phyloP scores from a whole-genome alignment of 2,797 vertebrate species.

The Hirundo rustica region DNA sequence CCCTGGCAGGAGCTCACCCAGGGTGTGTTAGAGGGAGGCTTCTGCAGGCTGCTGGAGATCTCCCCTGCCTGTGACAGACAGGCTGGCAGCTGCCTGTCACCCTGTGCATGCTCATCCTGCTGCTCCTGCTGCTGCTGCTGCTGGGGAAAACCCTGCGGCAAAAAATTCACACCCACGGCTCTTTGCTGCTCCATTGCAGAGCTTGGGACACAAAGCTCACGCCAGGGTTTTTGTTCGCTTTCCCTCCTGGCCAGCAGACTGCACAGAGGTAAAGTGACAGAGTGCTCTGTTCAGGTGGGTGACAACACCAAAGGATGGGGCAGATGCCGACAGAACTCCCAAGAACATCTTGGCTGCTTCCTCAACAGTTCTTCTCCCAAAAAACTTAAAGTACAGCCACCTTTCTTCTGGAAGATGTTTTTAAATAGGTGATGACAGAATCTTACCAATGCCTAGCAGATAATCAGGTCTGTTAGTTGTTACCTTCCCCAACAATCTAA shows the following conservation, averaged over 20 bases:
- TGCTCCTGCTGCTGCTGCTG: not conserved
- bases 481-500: not conserved
- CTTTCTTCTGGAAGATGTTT: not conserved
- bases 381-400: not conserved
- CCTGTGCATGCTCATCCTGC: not conserved
- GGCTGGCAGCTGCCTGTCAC: not conserved
- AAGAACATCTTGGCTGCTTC: not conserved
- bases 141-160: not conserved
- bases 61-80: not conserved
- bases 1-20: not conserved
- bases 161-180: fast-evolving
- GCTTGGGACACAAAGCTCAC: not conserved
- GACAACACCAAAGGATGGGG: fast-evolving
- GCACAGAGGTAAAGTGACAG: not conserved
- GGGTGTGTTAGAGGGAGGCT: not conserved
- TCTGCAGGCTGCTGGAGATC: not conserved
- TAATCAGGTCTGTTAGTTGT: not conserved
- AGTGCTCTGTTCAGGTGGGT: not conserved
- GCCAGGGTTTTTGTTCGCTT: fast-evolving
- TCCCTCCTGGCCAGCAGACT: not conserved
- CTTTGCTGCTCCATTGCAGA: not conserved
- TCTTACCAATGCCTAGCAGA: not conserved
- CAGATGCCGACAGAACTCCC: fast-evolving
- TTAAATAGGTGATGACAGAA: not conserved
- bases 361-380: not conserved